A percentile compares a stretch with the other conserved stretches of the same genome.
phyloP scores from a whole-genome alignment of 2,888 invertebrate species.

The Ophioninae sp. region DNA sequence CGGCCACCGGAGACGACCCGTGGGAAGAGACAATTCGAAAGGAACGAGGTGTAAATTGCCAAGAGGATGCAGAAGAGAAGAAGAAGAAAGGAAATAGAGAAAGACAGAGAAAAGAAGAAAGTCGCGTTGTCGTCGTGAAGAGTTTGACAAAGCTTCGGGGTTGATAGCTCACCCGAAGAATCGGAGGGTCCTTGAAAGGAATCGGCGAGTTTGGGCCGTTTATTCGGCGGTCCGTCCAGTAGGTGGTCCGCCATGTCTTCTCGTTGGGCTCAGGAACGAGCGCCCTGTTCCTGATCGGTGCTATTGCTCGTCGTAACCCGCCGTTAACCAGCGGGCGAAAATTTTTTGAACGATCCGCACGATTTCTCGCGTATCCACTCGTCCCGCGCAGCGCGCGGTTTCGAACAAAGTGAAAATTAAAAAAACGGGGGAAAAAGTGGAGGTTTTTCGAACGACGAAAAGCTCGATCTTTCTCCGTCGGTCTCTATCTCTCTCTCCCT shows the following conservation, averaged over 20 bases:
- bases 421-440: background rate
- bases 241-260: conserved; percentile 94
- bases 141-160: conserved; percentile 1
- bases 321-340: conserved; percentile 48
- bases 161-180: conserved; percentile 86
- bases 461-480: background rate
- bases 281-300: conserved; percentile 55
- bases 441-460: background rate
- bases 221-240: conserved; percentile 97
- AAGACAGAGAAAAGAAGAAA: background rate
- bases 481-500: background rate
- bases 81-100: too few relatives aligned
- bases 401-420: background rate
- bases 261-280: conserved; percentile 65
- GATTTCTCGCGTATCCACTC: background rate
- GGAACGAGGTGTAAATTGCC: background rate
- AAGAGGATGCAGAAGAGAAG: background rate
- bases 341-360: background rate
- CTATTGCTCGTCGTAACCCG: conserved; percentile 42
- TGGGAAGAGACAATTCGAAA: background rate
- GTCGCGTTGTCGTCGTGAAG: background rate
- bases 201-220: conserved; percentile 95
- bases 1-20: background rate
- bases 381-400: background rate
- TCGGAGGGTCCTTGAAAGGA: conserved; percentile 91